Evolutionary conservation across 2,797 vertebrate genomes (phyloP).

Genomic region (Poeciliopsis presidionis): DNA sequence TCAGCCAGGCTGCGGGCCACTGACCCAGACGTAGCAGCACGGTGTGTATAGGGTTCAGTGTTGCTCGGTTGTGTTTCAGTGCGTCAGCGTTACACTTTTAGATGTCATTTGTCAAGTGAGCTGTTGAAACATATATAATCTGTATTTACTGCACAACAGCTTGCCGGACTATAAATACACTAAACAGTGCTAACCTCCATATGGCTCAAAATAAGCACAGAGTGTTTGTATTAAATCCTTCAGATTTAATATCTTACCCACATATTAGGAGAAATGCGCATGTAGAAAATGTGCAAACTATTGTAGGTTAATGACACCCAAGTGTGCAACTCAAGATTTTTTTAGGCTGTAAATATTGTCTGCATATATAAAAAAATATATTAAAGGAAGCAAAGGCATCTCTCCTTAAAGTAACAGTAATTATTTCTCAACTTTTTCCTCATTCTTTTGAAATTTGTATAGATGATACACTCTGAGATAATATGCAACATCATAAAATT

Average conservation of each 20-base stretch:
- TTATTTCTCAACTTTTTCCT: slow-evolving; percentile 7
- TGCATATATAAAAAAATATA: not conserved
- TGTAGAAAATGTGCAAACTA: not conserved
- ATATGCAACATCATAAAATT: slow-evolving; percentile 40
- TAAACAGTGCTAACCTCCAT: slow-evolving; percentile 35
- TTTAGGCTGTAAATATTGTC: not conserved
- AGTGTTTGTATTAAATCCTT: slow-evolving; percentile 39
- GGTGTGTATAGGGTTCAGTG: slow-evolving; percentile 44
- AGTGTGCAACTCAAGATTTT: not conserved
- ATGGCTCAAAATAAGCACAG: slow-evolving; percentile 46
- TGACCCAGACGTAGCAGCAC: slow-evolving; percentile 23
- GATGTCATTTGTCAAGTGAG: slow-evolving; percentile 71
- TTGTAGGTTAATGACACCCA: slow-evolving; percentile 14
- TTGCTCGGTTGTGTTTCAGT: slow-evolving; percentile 63
- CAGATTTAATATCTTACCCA: slow-evolving; percentile 39
- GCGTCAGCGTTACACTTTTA: slow-evolving; percentile 75
- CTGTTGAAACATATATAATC: slow-evolving; percentile 67
- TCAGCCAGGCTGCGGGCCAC: slow-evolving; percentile 31
- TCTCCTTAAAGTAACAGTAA: not conserved
- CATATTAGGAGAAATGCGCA: slow-evolving; percentile 10
- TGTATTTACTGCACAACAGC: slow-evolving; percentile 67
- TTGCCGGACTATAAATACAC: slow-evolving; percentile 69
- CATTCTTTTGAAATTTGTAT: slow-evolving; percentile 29
- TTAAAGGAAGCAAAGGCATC: not conserved
- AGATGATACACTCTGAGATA: slow-evolving; percentile 39